Conservation (phyloP, 2,888 invertebrate genomes). For the Parnassius smintheus region DNA sequence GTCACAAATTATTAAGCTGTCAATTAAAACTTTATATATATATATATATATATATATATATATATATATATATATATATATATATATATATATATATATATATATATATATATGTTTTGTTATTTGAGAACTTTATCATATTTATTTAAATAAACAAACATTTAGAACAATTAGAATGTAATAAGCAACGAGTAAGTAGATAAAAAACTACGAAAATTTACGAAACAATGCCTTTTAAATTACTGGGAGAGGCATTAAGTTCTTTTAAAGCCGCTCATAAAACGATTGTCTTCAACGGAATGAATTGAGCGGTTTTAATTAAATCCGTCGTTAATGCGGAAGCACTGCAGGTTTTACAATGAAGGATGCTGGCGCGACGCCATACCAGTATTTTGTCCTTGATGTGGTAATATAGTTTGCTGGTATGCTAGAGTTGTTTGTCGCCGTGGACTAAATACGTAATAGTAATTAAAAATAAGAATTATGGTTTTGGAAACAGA, state of each 20-base stretch:
- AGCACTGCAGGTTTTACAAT: not conserved
- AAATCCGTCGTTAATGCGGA: not conserved
- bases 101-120: no score
- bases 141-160: no score
- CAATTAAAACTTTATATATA: no score
- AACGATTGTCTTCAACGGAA: conserved; percentile 4
- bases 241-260: not conserved
- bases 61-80: no score
- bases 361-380: not conserved
- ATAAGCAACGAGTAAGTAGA: no score
- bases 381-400: not conserved
- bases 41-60: no score
- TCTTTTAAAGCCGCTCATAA: conserved; percentile 6
- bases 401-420: not conserved
- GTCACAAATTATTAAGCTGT: no score
- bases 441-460: not conserved
- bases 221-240: not conserved
- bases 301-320: conserved; percentile 8
- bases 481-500: no score
- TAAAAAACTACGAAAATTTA: not conserved
- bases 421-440: not conserved
- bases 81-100: no score
- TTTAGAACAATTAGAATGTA: no score
- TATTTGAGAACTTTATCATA: no score
- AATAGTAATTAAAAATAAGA: no score